Conservation (phyloP, 2,797 vertebrate species). For the Ateles fusciceps region DNA sequence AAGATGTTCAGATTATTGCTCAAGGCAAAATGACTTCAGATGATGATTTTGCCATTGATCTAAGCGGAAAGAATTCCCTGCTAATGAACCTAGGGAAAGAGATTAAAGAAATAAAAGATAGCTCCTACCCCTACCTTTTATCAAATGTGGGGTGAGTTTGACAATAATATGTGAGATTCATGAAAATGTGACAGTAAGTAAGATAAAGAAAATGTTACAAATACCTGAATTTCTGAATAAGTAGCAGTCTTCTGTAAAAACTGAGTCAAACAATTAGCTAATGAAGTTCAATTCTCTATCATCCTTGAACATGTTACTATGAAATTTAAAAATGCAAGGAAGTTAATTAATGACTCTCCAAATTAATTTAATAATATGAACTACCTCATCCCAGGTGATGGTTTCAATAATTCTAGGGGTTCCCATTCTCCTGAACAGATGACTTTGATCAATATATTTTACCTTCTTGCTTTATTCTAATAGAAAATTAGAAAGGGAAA, state of each 20-base stretch:
- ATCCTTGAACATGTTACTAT: constrained; percentile 58
- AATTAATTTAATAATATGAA: constrained; percentile 63
- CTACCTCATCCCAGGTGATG: constrained; percentile 39
- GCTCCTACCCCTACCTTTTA: neutral
- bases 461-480: neutral
- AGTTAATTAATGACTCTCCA: constrained; percentile 67
- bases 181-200: constrained; percentile 52
- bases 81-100: constrained; percentile 67
- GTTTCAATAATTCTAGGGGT: neutral
- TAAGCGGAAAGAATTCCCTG: constrained; percentile 59
- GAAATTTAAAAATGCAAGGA: constrained; percentile 45
- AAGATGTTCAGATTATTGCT: neutral
- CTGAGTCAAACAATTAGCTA: neutral
- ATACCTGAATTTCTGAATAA: constrained; percentile 50
- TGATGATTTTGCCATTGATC: constrained; percentile 59
- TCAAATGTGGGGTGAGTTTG: constrained; percentile 42
- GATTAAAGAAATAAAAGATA: constrained; percentile 60
- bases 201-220: neutral
- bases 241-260: constrained; percentile 65
- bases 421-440: neutral
- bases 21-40: neutral
- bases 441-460: neutral
- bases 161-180: constrained; percentile 25
- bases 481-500: neutral
- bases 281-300: constrained; percentile 59